These are phyloP conservation scores for Aurelia coerulea DNA, from an alignment of 30 jellyfish, hydroid and myxozoan species.

Conservation along the genomic window DNA sequence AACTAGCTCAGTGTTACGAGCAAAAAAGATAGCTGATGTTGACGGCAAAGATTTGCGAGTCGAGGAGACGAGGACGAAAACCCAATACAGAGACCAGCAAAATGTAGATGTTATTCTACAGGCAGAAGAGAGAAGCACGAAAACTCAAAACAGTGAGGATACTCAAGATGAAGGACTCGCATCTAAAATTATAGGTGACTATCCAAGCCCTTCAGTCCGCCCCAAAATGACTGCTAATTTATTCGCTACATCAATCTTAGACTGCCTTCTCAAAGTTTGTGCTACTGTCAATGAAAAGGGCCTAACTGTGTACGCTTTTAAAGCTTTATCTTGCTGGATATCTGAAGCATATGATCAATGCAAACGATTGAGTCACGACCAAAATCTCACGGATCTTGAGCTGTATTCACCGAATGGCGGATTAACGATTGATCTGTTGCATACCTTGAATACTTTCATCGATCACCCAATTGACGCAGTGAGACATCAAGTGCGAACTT, in stretches of 20 bases:
- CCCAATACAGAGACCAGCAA: background rate
- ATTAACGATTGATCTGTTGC: conserved; percentile 30
- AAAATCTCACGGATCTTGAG: background rate
- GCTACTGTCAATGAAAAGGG: conserved; percentile 61
- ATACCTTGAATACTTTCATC: conserved; percentile 46
- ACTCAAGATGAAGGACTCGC: background rate
- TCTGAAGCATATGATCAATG: conserved; percentile 55
- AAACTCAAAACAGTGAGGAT: background rate
- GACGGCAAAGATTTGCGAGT: too few relatives aligned
- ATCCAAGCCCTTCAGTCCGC: too few relatives aligned
- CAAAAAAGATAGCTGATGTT: too few relatives aligned
- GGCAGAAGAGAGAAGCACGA: background rate
- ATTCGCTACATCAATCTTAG: conserved; percentile 20
- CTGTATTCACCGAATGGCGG: conserved; percentile 33
- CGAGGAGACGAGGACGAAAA: background rate
- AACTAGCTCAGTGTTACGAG: background rate
- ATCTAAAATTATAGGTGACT: too few relatives aligned
- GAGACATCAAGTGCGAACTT: conserved; percentile 72
- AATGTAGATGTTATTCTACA: background rate
- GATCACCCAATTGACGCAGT: conserved; percentile 94
- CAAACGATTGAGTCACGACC: conserved; percentile 2
- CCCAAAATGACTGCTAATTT: conserved; percentile 3
- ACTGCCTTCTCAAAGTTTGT: conserved; percentile 44
- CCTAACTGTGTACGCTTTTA: conserved; percentile 67
- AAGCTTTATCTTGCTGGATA: conserved; percentile 66